A percentile compares a stretch with the other conserved stretches of the same genome.
Evolutionary conservation across 2,888 invertebrate genomes (phyloP).

Genomic region (Acanthopleura granulata): DNA sequence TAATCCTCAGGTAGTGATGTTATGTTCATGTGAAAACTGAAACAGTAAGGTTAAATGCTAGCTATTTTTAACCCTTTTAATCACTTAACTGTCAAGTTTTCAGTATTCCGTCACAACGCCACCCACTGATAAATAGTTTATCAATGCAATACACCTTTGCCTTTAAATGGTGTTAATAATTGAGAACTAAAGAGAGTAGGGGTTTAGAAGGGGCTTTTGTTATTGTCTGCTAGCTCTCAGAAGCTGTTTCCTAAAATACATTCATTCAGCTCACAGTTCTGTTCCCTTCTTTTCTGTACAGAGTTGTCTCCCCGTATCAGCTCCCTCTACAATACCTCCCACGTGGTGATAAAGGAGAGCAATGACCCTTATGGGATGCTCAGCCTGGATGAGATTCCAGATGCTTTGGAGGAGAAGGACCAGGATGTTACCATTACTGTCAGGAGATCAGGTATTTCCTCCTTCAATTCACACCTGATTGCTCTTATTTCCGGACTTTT

Average conservation of each 20-base stretch:
- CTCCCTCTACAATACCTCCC: slow-evolving; percentile 36
- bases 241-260: neutral
- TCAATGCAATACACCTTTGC: too few species aligned
- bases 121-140: too few species aligned
- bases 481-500: too few species aligned
- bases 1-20: too few species aligned
- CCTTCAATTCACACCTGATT: too few species aligned
- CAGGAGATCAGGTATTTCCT: slow-evolving; percentile 44
- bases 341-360: slow-evolving; percentile 57
- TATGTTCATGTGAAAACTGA: too few species aligned
- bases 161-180: too few species aligned
- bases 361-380: slow-evolving; percentile 65
- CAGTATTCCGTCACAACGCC: too few species aligned
- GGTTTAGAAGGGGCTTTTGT: neutral
- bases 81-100: too few species aligned
- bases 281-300: slow-evolving; percentile 24
- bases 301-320: slow-evolving; percentile 58
- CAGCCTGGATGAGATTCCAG: slow-evolving; percentile 41
- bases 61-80: too few species aligned
- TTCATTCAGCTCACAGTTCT: neutral
- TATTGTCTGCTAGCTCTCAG: neutral
- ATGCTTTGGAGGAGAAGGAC: slow-evolving; percentile 28
- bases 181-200: too few species aligned
- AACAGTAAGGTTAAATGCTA: too few species aligned
- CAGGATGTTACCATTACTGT: slow-evolving; percentile 48